phyloP scores from a whole-genome alignment of 2,797 vertebrate genomes.

The Xyrichtys novacula region DNA sequence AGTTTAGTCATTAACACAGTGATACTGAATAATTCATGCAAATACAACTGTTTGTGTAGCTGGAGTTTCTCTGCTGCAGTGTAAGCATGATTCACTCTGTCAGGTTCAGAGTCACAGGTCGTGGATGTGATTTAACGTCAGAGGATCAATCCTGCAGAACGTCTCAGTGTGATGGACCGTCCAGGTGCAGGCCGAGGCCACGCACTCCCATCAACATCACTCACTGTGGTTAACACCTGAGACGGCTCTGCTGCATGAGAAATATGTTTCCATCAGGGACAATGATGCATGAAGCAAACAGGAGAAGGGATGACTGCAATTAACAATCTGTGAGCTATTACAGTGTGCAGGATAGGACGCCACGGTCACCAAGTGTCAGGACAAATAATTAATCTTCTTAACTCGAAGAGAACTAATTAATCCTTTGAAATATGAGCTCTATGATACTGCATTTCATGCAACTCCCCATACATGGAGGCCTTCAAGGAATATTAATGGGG shows the following conservation, averaged over 20 bases:
- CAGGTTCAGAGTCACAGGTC: conserved; percentile 13
- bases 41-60: not conserved
- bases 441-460: not conserved
- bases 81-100: conserved; percentile 4
- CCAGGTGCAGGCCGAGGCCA: conserved; percentile 55
- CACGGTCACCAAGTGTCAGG: not conserved
- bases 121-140: conserved; percentile 44
- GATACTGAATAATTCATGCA: conserved; percentile 8
- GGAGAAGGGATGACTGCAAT: conserved; percentile 37
- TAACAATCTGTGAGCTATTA: conserved; percentile 31
- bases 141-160: conserved; percentile 36
- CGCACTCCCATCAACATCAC: conserved; percentile 39
- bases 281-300: conserved; percentile 10
- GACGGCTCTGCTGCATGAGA: conserved; percentile 21
- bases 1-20: not conserved
- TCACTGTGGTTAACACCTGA: conserved; percentile 4
- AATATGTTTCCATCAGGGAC: conserved; percentile 26
- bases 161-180: conserved; percentile 47
- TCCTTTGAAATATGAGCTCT: not conserved
- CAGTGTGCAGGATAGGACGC: not conserved
- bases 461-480: not conserved
- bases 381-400: conserved; percentile 4
- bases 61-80: conserved; percentile 4
- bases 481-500: not conserved
- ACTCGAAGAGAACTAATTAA: not conserved